A percentile compares a stretch with the other conserved stretches of the same genome.
Evolutionary conservation across 2,888 invertebrate species (phyloP).

Genomic region (Bedellia somnulentella): DNA sequence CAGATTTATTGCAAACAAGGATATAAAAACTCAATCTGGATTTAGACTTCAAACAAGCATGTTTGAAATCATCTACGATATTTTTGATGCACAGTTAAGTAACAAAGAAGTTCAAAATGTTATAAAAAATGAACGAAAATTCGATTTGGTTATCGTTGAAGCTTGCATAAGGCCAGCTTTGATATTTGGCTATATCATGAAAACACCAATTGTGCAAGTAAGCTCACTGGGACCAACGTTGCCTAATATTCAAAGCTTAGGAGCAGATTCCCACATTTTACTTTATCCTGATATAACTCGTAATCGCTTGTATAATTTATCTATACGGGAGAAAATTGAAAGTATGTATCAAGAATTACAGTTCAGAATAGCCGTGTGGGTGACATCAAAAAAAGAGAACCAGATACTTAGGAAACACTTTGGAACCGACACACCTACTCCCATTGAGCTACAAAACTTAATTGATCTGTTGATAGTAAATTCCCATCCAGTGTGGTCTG

Average conservation of each 20-base stretch:
- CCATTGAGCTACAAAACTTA: not conserved
- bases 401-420: not conserved
- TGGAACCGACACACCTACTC: not conserved
- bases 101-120: constrained; percentile 17
- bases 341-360: constrained; percentile 12
- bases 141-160: constrained; percentile 25
- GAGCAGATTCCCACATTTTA: constrained; percentile 17
- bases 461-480: constrained; percentile 9
- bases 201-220: constrained; percentile 23
- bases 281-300: constrained; percentile 15
- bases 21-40: not conserved
- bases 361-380: not conserved
- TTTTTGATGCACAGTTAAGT: constrained; percentile 15
- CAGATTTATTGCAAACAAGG: not conserved
- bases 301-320: constrained; percentile 15
- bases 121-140: constrained; percentile 11
- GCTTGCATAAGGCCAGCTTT: constrained; percentile 14
- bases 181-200: constrained; percentile 17
- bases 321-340: constrained; percentile 17
- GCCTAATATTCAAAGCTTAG: constrained; percentile 14
- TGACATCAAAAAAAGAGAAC: not conserved
- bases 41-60: not conserved
- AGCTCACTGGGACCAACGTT: constrained; percentile 19
- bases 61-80: not conserved
- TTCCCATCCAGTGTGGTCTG: constrained; percentile 7